These are phyloP conservation scores for Lordiphosa andalusiaca DNA, from an alignment of 2,888 invertebrate species.

Conservation along the genomic window DNA sequence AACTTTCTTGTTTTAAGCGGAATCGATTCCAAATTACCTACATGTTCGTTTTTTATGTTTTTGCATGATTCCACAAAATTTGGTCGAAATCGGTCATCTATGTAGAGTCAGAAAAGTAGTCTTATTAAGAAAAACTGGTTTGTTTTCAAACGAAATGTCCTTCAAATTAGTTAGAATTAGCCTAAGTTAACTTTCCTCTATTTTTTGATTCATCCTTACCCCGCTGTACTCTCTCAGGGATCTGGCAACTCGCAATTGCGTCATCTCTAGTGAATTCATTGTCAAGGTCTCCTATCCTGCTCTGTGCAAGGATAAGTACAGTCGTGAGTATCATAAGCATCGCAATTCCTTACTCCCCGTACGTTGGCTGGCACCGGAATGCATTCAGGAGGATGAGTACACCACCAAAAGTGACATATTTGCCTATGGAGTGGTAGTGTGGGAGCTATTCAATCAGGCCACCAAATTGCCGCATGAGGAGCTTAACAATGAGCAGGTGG, in stretches of 20 bases:
- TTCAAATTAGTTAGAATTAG: too few relatives aligned
- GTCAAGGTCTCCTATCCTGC: conserved; percentile 92
- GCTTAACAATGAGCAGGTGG: conserved; percentile 77
- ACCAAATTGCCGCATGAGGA: conserved; percentile 87
- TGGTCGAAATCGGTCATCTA: too few relatives aligned
- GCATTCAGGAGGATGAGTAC: conserved; percentile 93
- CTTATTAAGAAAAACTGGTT: too few relatives aligned
- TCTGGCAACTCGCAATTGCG: conserved; percentile 94
- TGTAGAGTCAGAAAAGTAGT: too few relatives aligned
- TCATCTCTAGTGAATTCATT: conserved; percentile 88
- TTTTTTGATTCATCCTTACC: too few relatives aligned
- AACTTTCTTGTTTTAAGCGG: too few relatives aligned
- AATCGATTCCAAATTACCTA: too few relatives aligned
- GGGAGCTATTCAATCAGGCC: conserved; percentile 93
- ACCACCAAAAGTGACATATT: conserved; percentile 96
- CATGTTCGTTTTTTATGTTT: too few relatives aligned
- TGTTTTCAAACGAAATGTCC: too few relatives aligned
- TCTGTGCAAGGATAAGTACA: conserved; percentile 91
- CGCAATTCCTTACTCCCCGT: conserved; percentile 92
- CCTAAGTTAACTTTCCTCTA: too few relatives aligned
- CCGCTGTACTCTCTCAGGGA: conserved; percentile 82
- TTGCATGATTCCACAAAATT: too few relatives aligned
- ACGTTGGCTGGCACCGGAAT: conserved; percentile 95
- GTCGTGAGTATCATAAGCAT: conserved; percentile 93
- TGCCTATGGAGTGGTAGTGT: conserved; percentile 92